Base-by-base conservation (phyloP, 2,113 vertebrate genomes). In the Petromus typicus region DNA sequence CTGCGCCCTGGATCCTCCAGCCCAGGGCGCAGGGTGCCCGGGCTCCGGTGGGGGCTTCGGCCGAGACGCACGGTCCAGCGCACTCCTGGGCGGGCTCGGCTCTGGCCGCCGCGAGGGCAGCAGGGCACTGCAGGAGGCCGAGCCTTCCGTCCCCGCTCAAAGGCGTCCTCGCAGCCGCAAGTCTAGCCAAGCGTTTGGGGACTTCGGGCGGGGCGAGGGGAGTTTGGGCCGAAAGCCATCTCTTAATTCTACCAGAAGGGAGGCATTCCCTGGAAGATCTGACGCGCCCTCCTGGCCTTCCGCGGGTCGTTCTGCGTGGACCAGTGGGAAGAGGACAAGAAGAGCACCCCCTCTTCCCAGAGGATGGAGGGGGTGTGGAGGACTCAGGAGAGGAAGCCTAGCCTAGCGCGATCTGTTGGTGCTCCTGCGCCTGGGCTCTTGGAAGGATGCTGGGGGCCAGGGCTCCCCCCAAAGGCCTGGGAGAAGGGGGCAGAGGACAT, bases 361-460 rank as follows among this genome's bases (percentile, higher is more conserved):
- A 67, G 37, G 8, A 2, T 18, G 43, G 32, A 66, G 37, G 37
- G 34, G 16, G 6, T 3, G 13, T 5, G 17, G 32, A 1, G 14
- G 69, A 27, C 48, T 34, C 32, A 1, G 25, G n/a, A 30, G 7
- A 22, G 10, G 17, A 11, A 10, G 40, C 2, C 9, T 66, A 1
- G 23, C 8, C 2, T 40, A 61, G 95, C 94, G 84, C 94, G 83
- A n/a, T n/a, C 90, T 89, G 94, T 94, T 61, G 20, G 16, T 1
- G 3, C 40, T 22, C 32, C 25, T 3, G 34, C 34, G 32, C 11
- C 10, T 7, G 43, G 0, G 14, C 51, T 40, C 22, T 30, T 9
- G 30, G 59, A n/a, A 23, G 6, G 32, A 8, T 2, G 5, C 9
- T 7, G 4, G n/a, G 13, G 17, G 10, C 66, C 48, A 3, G 14